A percentile compares a stretch with the other conserved stretches of the same genome.
These are phyloP conservation scores for Gopherus evgoodei DNA, from an alignment of 2,113 vertebrate genomes.

Conservation along the genomic window DNA sequence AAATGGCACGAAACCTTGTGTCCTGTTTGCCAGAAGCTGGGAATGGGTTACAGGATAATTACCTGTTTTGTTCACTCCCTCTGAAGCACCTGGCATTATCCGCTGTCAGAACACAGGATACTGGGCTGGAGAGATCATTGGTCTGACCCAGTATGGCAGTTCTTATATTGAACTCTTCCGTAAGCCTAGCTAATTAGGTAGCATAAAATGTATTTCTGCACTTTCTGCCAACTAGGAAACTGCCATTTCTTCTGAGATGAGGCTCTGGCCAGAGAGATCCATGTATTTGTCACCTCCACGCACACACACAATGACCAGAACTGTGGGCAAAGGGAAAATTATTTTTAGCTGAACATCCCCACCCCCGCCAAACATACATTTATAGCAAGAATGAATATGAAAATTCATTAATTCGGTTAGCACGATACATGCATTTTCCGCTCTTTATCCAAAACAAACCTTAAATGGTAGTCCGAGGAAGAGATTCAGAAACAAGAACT, in stretches of 20 bases:
- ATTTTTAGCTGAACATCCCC: neutral
- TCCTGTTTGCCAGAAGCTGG: neutral
- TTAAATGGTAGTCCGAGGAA: neutral
- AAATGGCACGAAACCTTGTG: neutral
- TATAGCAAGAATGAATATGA: neutral
- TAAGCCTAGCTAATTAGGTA: neutral
- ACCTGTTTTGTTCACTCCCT: too few species aligned
- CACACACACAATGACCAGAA: neutral
- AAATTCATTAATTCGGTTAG: neutral
- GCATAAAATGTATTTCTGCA: neutral
- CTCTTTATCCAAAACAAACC: neutral
- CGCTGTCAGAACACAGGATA: too few species aligned
- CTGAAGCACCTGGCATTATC: too few species aligned
- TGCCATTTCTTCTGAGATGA: neutral
- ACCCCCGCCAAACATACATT: neutral
- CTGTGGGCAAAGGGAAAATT: neutral
- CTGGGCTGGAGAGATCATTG: too few species aligned
- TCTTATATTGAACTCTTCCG: neutral
- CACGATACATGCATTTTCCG: neutral
- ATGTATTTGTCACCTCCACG: fast-evolving
- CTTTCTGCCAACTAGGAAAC: neutral
- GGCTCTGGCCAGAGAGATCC: neutral
- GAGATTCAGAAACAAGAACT: neutral
- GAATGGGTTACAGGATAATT: too few species aligned
- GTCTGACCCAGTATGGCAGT: too few species aligned